Conservation (phyloP, 1,140 invertebrate genomes). For the Patella vulgata region DNA sequence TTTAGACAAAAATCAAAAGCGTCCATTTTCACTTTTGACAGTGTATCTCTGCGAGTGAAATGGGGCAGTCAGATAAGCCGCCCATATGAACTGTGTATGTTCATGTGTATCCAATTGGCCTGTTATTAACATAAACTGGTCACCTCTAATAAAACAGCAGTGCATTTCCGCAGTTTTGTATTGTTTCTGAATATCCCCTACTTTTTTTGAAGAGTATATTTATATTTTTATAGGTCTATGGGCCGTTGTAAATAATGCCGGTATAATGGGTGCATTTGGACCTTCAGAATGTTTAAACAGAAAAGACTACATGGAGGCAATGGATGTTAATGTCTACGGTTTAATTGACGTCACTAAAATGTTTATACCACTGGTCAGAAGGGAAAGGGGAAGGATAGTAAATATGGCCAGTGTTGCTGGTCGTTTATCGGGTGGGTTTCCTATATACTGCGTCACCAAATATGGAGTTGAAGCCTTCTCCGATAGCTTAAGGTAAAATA, state of each 20-base stretch:
- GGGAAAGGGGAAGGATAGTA: slow-evolving; percentile 21
- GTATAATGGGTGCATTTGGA: slow-evolving; percentile 4
- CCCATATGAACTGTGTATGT: too few species aligned
- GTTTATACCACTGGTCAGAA: slow-evolving; percentile 26
- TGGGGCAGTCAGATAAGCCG: too few species aligned
- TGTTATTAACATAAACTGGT: too few species aligned
- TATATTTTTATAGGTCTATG: slow-evolving; percentile 24
- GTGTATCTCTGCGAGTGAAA: too few species aligned
- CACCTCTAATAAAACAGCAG: too few species aligned
- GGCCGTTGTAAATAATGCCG: slow-evolving; percentile 33
- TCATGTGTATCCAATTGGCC: too few species aligned
- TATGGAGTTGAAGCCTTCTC: slow-evolving; percentile 16
- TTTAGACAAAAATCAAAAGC: too few species aligned
- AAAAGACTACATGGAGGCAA: slow-evolving; percentile 4
- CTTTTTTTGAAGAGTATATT: too few species aligned
- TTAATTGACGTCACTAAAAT: slow-evolving; percentile 23
- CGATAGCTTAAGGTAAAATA: slow-evolving; percentile 14
- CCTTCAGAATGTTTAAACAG: slow-evolving; percentile 2
- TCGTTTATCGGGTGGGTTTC: background rate
- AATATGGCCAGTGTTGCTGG: slow-evolving; percentile 20
- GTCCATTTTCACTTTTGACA: too few species aligned
- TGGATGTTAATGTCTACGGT: slow-evolving; percentile 25
- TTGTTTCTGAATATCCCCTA: too few species aligned
- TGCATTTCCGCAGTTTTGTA: too few species aligned
- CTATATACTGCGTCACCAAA: slow-evolving; percentile 3